Conservation (phyloP, 2,113 vertebrate species). For the Rhombomys opimus region DNA sequence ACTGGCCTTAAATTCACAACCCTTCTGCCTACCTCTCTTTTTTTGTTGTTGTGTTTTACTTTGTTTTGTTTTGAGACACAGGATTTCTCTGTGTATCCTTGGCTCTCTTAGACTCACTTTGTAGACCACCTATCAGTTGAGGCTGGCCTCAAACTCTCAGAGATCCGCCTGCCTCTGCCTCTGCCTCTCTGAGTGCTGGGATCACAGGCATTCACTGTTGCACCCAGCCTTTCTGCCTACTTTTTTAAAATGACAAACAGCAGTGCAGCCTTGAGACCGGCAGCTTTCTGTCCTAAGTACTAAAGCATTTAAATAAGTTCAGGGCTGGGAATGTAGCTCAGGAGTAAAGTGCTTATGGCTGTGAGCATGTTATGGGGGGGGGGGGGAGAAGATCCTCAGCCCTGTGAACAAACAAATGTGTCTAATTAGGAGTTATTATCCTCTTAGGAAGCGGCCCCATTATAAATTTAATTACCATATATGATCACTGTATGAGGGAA, state of each 20-base stretch:
- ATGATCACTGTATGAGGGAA: conserved; percentile 38
- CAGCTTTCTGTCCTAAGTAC: conserved; percentile 12
- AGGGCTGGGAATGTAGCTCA: not conserved
- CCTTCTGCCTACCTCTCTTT: not conserved
- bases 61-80: too few relatives aligned
- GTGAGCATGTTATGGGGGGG: too few relatives aligned
- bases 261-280: not conserved
- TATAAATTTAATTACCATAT: conserved; percentile 14
- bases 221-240: not conserved
- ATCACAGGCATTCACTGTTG: too few relatives aligned
- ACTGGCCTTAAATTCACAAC: not conserved
- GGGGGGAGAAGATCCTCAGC: too few relatives aligned
- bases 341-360: not conserved
- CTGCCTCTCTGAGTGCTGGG: not conserved
- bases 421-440: not conserved
- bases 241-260: not conserved
- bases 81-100: too few relatives aligned
- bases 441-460: not conserved
- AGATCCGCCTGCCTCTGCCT: too few relatives aligned
- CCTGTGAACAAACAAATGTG: not conserved
- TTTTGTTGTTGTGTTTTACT: too few relatives aligned
- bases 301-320: not conserved
- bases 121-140: too few relatives aligned
- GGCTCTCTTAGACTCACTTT: too few relatives aligned
- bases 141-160: too few relatives aligned